These are phyloP conservation scores for Patella caerulea DNA, from an alignment of 2,888 invertebrate species.

Conservation along the genomic window DNA sequence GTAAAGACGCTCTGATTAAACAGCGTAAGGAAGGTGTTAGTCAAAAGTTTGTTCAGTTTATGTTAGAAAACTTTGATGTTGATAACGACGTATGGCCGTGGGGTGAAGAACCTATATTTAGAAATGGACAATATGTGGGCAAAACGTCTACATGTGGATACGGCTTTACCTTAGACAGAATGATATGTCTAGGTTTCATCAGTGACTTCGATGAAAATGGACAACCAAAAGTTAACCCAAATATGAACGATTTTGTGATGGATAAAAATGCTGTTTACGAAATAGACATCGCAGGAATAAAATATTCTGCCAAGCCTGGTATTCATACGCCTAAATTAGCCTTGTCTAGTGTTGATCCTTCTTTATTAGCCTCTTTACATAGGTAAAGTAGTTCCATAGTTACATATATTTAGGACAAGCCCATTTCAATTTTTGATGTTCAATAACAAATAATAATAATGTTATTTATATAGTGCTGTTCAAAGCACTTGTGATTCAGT, in stretches of 20 bases:
- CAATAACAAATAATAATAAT: too few relatives aligned
- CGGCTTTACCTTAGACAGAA: constrained; percentile 75
- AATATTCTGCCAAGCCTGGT: constrained; percentile 85
- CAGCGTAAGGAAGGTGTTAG: constrained; percentile 89
- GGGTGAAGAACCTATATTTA: constrained; percentile 95
- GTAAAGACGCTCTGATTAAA: constrained; percentile 86
- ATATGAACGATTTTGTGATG: constrained; percentile 67
- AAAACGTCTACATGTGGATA: constrained; percentile 96
- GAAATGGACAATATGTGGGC: constrained; percentile 91
- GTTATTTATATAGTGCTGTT: too few relatives aligned
- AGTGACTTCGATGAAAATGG: constrained; percentile 84
- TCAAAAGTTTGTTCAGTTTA: constrained; percentile 91
- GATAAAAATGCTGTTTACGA: constrained; percentile 84
- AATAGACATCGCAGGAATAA: constrained; percentile 89
- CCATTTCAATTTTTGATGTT: too few relatives aligned
- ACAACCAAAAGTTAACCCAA: constrained; percentile 80
- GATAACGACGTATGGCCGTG: constrained; percentile 95
- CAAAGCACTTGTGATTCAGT: too few relatives aligned
- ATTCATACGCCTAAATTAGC: constrained; percentile 76
- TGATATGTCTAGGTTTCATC: constrained; percentile 96
- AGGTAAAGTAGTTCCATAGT: neutral
- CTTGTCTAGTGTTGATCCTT: constrained; percentile 49
- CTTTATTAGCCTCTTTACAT: constrained; percentile 29
- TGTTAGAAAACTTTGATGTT: constrained; percentile 91
- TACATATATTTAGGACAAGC: too few relatives aligned